These are phyloP conservation scores for Tangara arthus DNA, from an alignment of 2,797 vertebrate genomes.

Conservation along the genomic window DNA sequence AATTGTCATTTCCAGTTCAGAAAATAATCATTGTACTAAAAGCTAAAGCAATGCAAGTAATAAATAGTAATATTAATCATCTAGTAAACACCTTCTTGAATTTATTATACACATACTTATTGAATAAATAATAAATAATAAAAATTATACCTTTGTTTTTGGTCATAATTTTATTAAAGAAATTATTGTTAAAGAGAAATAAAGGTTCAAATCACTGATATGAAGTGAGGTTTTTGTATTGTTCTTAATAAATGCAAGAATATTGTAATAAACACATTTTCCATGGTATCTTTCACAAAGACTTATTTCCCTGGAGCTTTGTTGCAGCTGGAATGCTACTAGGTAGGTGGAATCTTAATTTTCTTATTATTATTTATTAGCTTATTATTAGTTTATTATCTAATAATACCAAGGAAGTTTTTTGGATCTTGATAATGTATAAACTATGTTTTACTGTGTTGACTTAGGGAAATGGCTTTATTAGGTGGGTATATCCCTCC, in stretches of 20 bases:
- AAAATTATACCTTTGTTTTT: background rate
- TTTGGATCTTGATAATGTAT: background rate
- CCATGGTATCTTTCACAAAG: background rate
- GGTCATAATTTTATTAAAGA: background rate
- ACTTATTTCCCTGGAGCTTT: background rate
- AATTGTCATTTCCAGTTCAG: background rate
- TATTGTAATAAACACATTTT: background rate
- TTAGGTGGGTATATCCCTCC: background rate
- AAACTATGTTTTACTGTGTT: background rate
- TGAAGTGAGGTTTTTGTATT: background rate
- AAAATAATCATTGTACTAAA: background rate
- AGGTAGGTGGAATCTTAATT: background rate
- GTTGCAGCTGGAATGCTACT: background rate
- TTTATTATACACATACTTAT: background rate
- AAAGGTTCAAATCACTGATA: background rate
- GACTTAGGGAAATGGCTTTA: background rate
- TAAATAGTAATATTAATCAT: background rate
- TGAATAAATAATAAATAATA: background rate
- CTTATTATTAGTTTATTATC: background rate
- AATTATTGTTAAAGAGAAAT: background rate
- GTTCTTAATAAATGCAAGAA: background rate
- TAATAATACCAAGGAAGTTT: background rate
- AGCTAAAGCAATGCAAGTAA: background rate
- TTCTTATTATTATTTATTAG: background rate
- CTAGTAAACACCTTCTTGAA: background rate